Percentiles rank a stretch among this genome's conserved stretches.
Evolutionary conservation across 2,113 vertebrate species (phyloP).

Genomic region (Thunnus thynnus): DNA sequence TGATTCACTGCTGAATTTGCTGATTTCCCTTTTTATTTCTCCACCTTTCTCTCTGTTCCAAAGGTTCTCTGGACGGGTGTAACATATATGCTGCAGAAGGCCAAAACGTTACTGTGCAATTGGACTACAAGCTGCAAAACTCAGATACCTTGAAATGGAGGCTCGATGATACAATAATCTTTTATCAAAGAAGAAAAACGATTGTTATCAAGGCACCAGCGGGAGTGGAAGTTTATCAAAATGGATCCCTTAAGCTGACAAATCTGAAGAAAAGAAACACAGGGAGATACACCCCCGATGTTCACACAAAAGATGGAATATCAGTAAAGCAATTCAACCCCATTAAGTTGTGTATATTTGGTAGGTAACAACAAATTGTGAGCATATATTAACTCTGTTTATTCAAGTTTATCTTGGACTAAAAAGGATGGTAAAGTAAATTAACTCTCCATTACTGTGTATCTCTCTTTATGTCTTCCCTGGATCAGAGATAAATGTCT

Average conservation of each 20-base stretch:
- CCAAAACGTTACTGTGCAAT: fast-evolving
- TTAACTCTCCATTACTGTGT: not conserved
- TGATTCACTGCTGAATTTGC: too few relatives aligned
- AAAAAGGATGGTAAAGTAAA: too few relatives aligned
- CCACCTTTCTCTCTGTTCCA: not conserved
- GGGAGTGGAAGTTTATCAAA: fast-evolving
- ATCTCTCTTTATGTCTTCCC: not conserved
- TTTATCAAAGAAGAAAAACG: fast-evolving
- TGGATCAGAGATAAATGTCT: not conserved
- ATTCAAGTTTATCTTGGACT: too few relatives aligned
- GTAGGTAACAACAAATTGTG: slow-evolving; percentile 20
- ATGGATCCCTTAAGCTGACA: slow-evolving; percentile 34
- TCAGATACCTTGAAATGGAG: fast-evolving
- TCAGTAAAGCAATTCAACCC: fast-evolving
- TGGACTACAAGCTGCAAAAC: fast-evolving
- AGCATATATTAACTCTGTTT: not conserved
- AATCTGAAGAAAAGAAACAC: fast-evolving
- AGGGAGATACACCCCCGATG: fast-evolving
- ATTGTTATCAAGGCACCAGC: fast-evolving
- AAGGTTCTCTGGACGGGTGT: fast-evolving
- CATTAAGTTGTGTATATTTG: not conserved
- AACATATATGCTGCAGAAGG: fast-evolving
- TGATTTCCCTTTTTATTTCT: not conserved
- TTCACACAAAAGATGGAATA: fast-evolving
- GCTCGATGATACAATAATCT: fast-evolving